These are phyloP conservation scores for Poecilia picta DNA, from an alignment of 2,797 vertebrate species.

Conservation along the genomic window DNA sequence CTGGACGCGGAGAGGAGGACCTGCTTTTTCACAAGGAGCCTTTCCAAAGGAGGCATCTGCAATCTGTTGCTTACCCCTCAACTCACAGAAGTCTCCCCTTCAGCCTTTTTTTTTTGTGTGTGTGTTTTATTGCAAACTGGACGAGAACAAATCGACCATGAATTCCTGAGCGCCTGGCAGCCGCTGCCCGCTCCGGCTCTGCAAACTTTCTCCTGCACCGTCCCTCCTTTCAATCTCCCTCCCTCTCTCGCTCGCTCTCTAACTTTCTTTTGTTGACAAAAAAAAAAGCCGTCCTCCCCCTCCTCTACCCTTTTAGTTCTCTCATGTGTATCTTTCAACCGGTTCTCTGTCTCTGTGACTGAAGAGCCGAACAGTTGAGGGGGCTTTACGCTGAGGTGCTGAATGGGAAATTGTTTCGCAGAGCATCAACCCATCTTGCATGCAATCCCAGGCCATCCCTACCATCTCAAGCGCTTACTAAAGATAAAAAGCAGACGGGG, in stretches of 20 bases:
- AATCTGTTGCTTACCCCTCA: conserved; percentile 74
- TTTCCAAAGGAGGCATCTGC: conserved; percentile 81
- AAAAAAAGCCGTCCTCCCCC: conserved; percentile 38
- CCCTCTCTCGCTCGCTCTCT: conserved; percentile 40
- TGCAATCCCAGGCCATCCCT: conserved; percentile 25
- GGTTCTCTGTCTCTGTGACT: conserved; percentile 50
- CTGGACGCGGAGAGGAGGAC: conserved; percentile 62
- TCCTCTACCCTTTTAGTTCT: conserved; percentile 54
- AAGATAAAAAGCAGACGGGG: conserved; percentile 23
- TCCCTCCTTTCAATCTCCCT: conserved; percentile 32
- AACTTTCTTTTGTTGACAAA: conserved; percentile 59
- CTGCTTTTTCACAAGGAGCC: conserved; percentile 70
- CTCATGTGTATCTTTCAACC: conserved; percentile 66
- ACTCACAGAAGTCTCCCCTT: conserved; percentile 60
- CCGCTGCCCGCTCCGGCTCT: conserved; percentile 52
- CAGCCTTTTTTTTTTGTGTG: conserved; percentile 38
- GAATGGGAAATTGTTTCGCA: conserved; percentile 73
- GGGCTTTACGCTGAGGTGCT: conserved; percentile 66
- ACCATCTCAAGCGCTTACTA: conserved; percentile 25
- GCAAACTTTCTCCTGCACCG: conserved; percentile 56
- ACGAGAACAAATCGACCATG: conserved; percentile 77
- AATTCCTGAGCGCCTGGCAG: conserved; percentile 79
- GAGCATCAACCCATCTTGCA: conserved; percentile 44
- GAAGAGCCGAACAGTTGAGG: conserved; percentile 64
- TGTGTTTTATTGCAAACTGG: conserved; percentile 69